Evolutionary conservation across 1,140 invertebrate species (phyloP).

Genomic region (Drosophila pectinifera): DNA sequence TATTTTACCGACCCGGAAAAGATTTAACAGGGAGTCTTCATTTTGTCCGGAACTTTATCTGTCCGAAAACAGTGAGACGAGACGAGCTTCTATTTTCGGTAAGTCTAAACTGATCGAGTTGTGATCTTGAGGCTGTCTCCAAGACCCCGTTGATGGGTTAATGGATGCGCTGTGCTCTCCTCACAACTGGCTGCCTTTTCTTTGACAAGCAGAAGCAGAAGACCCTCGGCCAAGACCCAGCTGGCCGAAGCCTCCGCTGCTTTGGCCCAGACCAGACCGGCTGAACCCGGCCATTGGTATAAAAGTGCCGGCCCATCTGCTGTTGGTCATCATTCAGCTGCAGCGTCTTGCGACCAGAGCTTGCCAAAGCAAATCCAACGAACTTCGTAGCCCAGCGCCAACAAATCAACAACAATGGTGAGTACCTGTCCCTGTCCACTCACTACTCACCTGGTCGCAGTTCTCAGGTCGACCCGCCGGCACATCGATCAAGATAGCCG

Average conservation of each 20-base stretch:
- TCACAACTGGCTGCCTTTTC: conserved; percentile 10
- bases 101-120: not conserved
- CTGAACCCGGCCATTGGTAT: conserved; percentile 44
- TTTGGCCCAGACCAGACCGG: conserved; percentile 25
- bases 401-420: conserved; percentile 73
- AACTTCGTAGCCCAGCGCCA: conserved; percentile 56
- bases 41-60: not conserved
- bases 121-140: not conserved
- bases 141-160: conserved; percentile 31
- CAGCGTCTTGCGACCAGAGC: conserved; percentile 65
- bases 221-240: conserved; percentile 16
- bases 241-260: conserved; percentile 24
- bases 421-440: conserved; percentile 17
- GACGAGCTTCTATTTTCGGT: not conserved
- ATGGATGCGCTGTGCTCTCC: conserved; percentile 16
- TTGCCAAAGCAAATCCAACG: conserved; percentile 61
- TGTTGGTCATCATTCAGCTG: conserved; percentile 71
- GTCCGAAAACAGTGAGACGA: no score
- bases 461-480: conserved; percentile 1
- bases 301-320: conserved; percentile 71
- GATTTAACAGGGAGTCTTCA: no score
- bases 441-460: not conserved
- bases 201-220: conserved; percentile 38
- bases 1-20: not conserved
- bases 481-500: conserved; percentile 40